Conservation (phyloP, 2,888 invertebrate species). For the Thera obeliscata region DNA sequence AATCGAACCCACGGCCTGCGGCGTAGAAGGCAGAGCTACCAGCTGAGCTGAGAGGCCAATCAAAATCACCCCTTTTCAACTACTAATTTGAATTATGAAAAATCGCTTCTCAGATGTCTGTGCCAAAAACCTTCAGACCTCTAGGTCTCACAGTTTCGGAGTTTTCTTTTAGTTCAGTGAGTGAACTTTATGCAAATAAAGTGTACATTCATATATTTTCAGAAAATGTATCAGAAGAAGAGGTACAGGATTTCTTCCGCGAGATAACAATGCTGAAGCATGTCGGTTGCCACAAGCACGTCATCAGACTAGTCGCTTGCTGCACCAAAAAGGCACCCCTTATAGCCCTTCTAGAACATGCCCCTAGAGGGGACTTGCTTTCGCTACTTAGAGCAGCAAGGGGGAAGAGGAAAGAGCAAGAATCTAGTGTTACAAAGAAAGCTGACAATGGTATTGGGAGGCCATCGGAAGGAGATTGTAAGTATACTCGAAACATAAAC, state of each 20-base stretch:
- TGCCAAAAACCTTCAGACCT: too few relatives aligned
- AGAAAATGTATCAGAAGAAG: conserved; percentile 85
- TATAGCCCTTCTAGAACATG: conserved; percentile 91
- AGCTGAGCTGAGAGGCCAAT: too few relatives aligned
- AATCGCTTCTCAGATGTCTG: too few relatives aligned
- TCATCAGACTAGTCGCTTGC: conserved; percentile 90
- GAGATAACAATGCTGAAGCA: conserved; percentile 92
- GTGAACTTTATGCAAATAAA: background rate
- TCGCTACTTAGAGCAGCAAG: conserved; percentile 83
- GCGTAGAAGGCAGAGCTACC: too few relatives aligned
- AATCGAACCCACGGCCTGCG: too few relatives aligned
- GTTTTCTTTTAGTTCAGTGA: too few relatives aligned
- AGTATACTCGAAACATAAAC: conserved; percentile 47
- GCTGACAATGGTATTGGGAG: conserved; percentile 62
- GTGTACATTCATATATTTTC: conserved; percentile 23
- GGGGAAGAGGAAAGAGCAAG: conserved; percentile 57
- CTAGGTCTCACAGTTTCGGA: too few relatives aligned
- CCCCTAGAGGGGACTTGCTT: conserved; percentile 90
- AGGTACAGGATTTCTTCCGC: conserved; percentile 88
- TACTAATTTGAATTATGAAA: too few relatives aligned
- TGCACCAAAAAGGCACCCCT: conserved; percentile 88
- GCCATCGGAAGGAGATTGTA: conserved; percentile 85
- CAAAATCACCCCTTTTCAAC: too few relatives aligned
- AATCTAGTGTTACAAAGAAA: conserved; percentile 78
- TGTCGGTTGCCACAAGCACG: conserved; percentile 90